Base-by-base conservation (phyloP, 2,113 vertebrate species). In the Myotis lucifugus region DNA sequence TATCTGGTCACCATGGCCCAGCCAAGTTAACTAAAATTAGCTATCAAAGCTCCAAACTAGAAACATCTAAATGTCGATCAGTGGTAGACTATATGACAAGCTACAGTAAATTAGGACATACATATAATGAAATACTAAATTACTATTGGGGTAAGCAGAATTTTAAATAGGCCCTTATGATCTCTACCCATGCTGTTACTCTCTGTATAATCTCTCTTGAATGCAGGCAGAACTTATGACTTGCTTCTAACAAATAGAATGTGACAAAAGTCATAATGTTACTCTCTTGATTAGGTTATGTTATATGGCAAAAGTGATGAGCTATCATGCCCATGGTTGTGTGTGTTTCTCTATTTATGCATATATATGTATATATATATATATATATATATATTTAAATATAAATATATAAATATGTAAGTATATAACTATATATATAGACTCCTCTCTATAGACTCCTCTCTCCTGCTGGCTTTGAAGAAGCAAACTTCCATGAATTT, bases 41-140 rank as follows among this genome's bases (percentile, higher is more conserved):
- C 59, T 42, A 73, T 81, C 42, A 48, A 21, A 86, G 14, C 0
- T 67, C 56, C 37, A 54, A 83, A 86, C 25, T 72, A 66, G 85
- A 85, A 89, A 59, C 61, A 32, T 66, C 40, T 92, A 92, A 86
- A 76, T 94, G 32, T 92, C 42, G 18, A 56, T 70, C 46, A 18
- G 25, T 37, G 19, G 29, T 70, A 83, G 29, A 64, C 6, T 77
- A 27, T 56, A 82, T 85, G 25, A 82, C 37, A 82, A 82, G 25
- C 37, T 82, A 82, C 2, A 61, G 61, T 90, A 94, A 76, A 77
- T 29, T 76, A 25, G 61, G 32, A 23, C 5, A 48, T 67, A 52
- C 32, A n/a, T 14, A 88, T 19, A 79, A 50, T 73, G 77, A 81
- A 67, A 34, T 67, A 67, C 19, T 88, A 81, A 85, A 67, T 74